phyloP scores from a whole-genome alignment of 23 tunicate species.

The Aplidium turbinatum region DNA sequence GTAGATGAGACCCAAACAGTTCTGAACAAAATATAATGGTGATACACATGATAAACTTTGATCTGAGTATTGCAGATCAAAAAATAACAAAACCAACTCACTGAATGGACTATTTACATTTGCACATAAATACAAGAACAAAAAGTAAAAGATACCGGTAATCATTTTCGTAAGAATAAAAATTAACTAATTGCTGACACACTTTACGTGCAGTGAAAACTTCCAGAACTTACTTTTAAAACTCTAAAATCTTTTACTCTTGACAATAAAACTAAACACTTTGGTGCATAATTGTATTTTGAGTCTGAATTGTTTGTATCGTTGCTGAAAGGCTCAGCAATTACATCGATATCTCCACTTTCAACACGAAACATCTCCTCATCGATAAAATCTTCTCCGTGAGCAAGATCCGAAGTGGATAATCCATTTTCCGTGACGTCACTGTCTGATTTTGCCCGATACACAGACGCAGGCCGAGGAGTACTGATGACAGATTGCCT shows the following conservation, averaged over 20 bases:
- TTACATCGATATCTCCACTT: conserved; percentile 25
- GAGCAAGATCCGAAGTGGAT: not conserved
- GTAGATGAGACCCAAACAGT: conserved; percentile 86
- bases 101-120: too few relatives aligned
- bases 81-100: too few relatives aligned
- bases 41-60: not conserved
- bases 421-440: not conserved
- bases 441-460: conserved; percentile 2
- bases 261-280: conserved; percentile 81
- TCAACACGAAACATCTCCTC: conserved; percentile 81
- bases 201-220: too few relatives aligned
- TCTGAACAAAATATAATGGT: conserved; percentile 35
- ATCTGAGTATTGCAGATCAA: not conserved
- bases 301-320: not conserved
- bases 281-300: conserved; percentile 53
- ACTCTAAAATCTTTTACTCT: conserved; percentile 75
- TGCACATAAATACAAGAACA: too few relatives aligned
- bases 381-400: conserved; percentile 63
- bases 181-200: too few relatives aligned
- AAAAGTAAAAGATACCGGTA: too few relatives aligned
- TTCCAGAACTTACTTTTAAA: conserved; percentile 56
- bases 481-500: conserved; percentile 9
- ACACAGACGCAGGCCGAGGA: too few relatives aligned
- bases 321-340: not conserved
- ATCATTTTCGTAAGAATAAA: too few relatives aligned